Conservation (phyloP, 2,113 vertebrate genomes). For the Arothron firmamentum region DNA sequence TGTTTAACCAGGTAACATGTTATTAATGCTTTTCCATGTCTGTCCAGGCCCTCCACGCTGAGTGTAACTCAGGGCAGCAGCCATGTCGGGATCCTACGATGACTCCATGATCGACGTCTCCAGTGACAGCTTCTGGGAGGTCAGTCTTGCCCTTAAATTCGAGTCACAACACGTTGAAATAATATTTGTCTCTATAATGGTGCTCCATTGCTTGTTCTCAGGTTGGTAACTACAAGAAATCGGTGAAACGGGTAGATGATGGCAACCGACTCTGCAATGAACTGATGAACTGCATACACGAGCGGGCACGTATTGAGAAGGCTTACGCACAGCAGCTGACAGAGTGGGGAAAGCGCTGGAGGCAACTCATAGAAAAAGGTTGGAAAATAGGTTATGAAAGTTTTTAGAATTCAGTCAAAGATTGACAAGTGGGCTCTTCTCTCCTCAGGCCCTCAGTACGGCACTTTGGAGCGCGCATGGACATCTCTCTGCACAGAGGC, state of each 20-base stretch:
- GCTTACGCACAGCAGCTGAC: slow-evolving; percentile 90
- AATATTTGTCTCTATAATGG: background rate
- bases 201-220: slow-evolving; percentile 42
- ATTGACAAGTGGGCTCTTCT: slow-evolving; percentile 12
- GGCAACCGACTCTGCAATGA: slow-evolving; percentile 91
- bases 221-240: slow-evolving; percentile 95
- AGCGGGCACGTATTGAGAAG: slow-evolving; percentile 94
- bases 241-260: slow-evolving; percentile 91
- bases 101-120: slow-evolving; percentile 90
- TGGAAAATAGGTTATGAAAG: background rate
- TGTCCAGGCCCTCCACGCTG: slow-evolving; percentile 43
- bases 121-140: slow-evolving; percentile 99
- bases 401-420: background rate
- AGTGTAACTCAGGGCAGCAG: slow-evolving; percentile 57
- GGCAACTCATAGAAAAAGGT: slow-evolving; percentile 95
- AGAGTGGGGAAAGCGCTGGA: slow-evolving; percentile 96
- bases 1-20: background rate
- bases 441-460: slow-evolving; percentile 89
- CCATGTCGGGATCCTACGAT: slow-evolving; percentile 89
- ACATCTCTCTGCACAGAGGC: slow-evolving; percentile 88
- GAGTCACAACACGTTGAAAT: background rate
- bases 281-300: slow-evolving; percentile 94
- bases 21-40: no score
- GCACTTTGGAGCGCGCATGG: slow-evolving; percentile 92
- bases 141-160: slow-evolving; percentile 50